phyloP scores from a whole-genome alignment of 2,797 vertebrate genomes.

The Dendrocincla fuliginosa region DNA sequence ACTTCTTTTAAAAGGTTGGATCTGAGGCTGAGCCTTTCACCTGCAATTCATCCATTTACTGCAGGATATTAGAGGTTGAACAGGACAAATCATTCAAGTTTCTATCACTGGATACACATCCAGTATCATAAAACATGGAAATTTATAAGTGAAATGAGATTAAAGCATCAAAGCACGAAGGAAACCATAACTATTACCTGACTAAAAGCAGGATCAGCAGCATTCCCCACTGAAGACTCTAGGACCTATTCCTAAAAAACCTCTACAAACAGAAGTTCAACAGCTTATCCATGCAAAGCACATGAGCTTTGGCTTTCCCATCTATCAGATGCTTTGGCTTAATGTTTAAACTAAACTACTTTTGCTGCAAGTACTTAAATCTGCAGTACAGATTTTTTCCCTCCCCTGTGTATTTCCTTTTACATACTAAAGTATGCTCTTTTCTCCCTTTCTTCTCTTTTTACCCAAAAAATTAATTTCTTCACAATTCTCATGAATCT shows the following conservation, averaged over 20 bases:
- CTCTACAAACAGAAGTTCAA: not conserved
- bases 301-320: not conserved
- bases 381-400: not conserved
- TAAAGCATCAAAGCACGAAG: not conserved
- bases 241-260: not conserved
- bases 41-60: not conserved
- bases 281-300: not conserved
- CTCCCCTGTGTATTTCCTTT: not conserved
- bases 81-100: not conserved
- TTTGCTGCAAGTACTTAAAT: not conserved
- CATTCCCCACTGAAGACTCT: not conserved
- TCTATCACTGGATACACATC: not conserved
- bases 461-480: not conserved
- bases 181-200: not conserved
- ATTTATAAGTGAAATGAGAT: not conserved
- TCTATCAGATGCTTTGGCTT: not conserved
- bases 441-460: not conserved
- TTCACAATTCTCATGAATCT: not conserved
- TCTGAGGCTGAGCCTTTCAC: not conserved
- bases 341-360: not conserved
- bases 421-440: fast-evolving
- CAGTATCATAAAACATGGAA: not conserved
- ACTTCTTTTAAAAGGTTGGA: not conserved
- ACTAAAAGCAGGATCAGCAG: not conserved
- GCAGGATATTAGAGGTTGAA: not conserved